Percentiles rank a stretch among this genome's conserved stretches.
These are phyloP conservation scores for Taphrorychus bicolor DNA, from an alignment of 2,888 invertebrate species.

Conservation along the genomic window DNA sequence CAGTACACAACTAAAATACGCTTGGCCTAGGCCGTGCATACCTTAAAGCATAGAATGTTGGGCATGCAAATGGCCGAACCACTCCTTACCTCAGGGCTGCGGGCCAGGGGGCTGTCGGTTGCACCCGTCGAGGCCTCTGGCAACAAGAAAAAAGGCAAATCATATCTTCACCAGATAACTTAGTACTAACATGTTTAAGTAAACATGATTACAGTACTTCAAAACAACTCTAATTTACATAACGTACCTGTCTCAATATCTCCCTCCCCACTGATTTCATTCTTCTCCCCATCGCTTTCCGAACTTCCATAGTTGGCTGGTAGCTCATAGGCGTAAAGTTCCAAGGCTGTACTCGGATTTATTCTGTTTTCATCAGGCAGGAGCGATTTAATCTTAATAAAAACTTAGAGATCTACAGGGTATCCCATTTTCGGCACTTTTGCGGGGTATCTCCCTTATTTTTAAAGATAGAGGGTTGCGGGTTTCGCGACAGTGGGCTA, in stretches of 20 bases:
- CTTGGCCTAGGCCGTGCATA: slow-evolving; percentile 62
- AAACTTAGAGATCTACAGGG: neutral
- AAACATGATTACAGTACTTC: no score
- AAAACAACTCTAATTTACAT: no score
- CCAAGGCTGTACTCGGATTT: slow-evolving; percentile 61
- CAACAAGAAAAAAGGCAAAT: slow-evolving; percentile 33
- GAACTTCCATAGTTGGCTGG: slow-evolving; percentile 55
- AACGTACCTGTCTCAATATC: slow-evolving; percentile 45
- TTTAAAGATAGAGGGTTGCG: no score
- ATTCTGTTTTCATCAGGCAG: slow-evolving; percentile 65
- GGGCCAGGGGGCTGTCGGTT: slow-evolving; percentile 55
- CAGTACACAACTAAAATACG: slow-evolving; percentile 27
- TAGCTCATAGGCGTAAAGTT: slow-evolving; percentile 75
- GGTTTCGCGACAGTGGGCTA: no score
- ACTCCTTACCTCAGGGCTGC: slow-evolving; percentile 70
- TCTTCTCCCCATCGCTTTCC: slow-evolving; percentile 11
- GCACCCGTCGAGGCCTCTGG: slow-evolving; percentile 53
- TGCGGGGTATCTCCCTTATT: no score
- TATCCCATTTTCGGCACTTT: neutral
- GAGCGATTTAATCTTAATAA: slow-evolving; percentile 66
- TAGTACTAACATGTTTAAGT: no score
- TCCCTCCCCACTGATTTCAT: slow-evolving; percentile 26
- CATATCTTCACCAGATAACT: no score
- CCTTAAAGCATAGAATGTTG: slow-evolving; percentile 87
- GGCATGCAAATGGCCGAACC: slow-evolving; percentile 84